phyloP scores from a whole-genome alignment of 2,888 invertebrate genomes.

The Mythimna impura region DNA sequence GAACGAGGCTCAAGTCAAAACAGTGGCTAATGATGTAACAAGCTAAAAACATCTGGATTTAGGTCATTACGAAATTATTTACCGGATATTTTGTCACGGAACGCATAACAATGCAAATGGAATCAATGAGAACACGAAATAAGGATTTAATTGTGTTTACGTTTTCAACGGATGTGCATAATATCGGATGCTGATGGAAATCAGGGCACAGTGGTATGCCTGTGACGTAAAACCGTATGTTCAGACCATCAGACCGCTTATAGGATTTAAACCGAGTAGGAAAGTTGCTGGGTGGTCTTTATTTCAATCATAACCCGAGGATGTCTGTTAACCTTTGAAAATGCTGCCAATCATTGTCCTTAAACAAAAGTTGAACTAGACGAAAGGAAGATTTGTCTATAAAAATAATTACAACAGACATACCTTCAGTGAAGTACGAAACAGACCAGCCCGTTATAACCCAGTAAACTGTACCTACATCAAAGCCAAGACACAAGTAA shows the following conservation, averaged over 20 bases:
- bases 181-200: constrained; percentile 21
- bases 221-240: constrained; percentile 22
- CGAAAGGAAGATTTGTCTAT: no score
- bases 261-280: background rate
- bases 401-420: no score
- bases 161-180: constrained; percentile 33
- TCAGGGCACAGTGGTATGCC: background rate
- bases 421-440: no score
- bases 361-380: no score
- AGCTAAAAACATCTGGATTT: constrained; percentile 70
- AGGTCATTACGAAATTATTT: constrained; percentile 65
- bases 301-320: no score
- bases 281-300: constrained; percentile 2
- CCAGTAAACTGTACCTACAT: no score
- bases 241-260: background rate
- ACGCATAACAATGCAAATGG: constrained; percentile 43
- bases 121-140: constrained; percentile 23
- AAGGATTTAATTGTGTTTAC: constrained; percentile 59
- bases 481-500: no score
- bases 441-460: no score
- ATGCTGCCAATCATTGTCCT: no score
- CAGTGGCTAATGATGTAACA: constrained; percentile 57
- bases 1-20: constrained; percentile 55
- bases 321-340: no score
- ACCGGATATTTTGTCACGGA: constrained; percentile 63